phyloP scores from a whole-genome alignment of 92 coral and sea anemone species.

The Metridium senile region DNA sequence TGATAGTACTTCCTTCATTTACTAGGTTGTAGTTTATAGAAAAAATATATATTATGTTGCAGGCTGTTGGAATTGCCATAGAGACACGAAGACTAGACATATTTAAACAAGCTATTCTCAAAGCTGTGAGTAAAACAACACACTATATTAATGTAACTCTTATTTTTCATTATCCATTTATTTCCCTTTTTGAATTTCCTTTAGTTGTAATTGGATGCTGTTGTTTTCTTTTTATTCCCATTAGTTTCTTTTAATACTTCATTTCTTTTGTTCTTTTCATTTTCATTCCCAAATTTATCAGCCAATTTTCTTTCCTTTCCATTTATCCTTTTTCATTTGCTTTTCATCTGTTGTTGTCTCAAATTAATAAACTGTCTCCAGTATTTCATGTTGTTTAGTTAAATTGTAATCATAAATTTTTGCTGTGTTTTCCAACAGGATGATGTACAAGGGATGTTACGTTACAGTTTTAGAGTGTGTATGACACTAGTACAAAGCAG shows the following conservation, averaged over 20 bases:
- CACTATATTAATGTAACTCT: neutral
- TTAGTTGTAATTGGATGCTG: neutral
- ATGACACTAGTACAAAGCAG: slow-evolving; percentile 94
- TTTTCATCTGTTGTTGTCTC: too few species aligned
- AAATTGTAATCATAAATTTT: too few species aligned
- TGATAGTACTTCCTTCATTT: too few species aligned
- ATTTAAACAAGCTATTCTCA: slow-evolving; percentile 90
- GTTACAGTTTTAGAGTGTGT: slow-evolving; percentile 88
- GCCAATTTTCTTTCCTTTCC: too few species aligned
- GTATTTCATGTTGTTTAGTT: too few species aligned
- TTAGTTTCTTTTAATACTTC: too few species aligned
- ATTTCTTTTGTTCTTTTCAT: neutral
- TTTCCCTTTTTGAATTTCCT: neutral
- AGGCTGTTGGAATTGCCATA: slow-evolving; percentile 98
- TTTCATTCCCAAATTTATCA: too few species aligned
- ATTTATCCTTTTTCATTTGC: too few species aligned
- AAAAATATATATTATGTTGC: slow-evolving; percentile 4
- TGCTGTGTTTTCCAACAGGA: slow-evolving; percentile 58
- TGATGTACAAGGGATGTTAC: slow-evolving; percentile 85
- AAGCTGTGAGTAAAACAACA: slow-evolving; percentile 79
- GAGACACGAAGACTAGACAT: slow-evolving; percentile 93
- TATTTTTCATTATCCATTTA: neutral
- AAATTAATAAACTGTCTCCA: too few species aligned
- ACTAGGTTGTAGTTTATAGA: too few species aligned
- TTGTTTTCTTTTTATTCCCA: too few species aligned